A percentile compares a stretch with the other conserved stretches of the same genome.
phyloP scores from a whole-genome alignment of 2,113 vertebrate species.

The Corythoichthys haematopterus region DNA sequence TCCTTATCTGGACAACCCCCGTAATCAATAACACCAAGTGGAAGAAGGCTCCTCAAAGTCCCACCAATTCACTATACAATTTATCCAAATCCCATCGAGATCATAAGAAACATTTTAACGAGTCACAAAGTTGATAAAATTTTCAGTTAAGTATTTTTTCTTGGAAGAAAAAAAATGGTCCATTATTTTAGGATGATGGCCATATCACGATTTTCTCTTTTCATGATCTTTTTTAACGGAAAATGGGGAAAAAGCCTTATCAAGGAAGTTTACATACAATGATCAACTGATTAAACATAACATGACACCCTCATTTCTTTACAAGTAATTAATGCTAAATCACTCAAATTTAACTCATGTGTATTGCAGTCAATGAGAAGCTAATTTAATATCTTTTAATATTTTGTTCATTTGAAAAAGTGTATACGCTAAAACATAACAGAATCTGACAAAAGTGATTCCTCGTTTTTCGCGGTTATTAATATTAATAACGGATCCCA shows the following conservation, averaged over 20 bases:
- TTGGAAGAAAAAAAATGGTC: background rate
- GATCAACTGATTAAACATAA: conserved; percentile 40
- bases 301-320: too few species aligned
- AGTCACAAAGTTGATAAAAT: background rate
- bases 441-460: too few species aligned
- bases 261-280: conserved; percentile 46
- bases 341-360: too few species aligned
- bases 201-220: too few species aligned
- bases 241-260: conserved; percentile 13
- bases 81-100: conserved; percentile 39
- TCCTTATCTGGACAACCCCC: conserved; percentile 42
- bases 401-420: background rate
- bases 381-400: background rate
- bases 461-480: too few species aligned
- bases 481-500: too few species aligned
- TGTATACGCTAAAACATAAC: background rate
- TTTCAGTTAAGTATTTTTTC: background rate
- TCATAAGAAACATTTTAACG: conserved; percentile 5
- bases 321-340: conserved; percentile 38
- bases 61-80: conserved; percentile 17
- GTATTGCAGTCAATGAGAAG: too few species aligned
- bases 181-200: background rate
- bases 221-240: background rate
- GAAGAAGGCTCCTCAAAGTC: conserved; percentile 54
- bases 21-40: conserved; percentile 42